Base-by-base conservation (phyloP, 2,888 invertebrate species). In the Dryadula phaetusa region DNA sequence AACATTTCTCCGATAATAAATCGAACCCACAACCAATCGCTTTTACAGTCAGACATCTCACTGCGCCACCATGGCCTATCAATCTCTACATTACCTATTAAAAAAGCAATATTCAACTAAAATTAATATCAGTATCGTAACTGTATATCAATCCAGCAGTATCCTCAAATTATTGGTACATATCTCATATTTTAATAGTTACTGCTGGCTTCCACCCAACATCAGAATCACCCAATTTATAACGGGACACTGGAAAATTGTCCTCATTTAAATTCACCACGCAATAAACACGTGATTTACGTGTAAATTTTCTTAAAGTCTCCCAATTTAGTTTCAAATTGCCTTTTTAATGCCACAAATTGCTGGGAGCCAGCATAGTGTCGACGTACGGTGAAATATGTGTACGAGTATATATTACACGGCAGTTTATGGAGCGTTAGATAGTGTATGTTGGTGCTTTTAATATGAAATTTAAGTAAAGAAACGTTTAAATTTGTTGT, bases 201-300 rank as follows among this genome's bases (percentile, higher is more conserved):
- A 56, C 71, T 47, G 71, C 76, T 82, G 82, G 83, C 79, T 52
- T 54, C 16, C 49, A 67, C 75, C 82, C 83, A 83, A 82, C 76
- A 75, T 67, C 73, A 68, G 56, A 72, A 81, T 77, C 72, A 74
- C 76, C 77, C 80, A 81, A 84, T 84, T 84, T 81, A 83, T 76
- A 78, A 79, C 76, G 63, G 77, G 81, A 79, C 75, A 79, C 77
- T 75, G 76, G 75, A 77, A 80, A 82, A 82, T 81, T 79, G 74
- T 74, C 76, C 74, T 74, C 73, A 76, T 79, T 77, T 77, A 74
- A 76, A 79, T 76, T 76, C 67, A 72, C 74, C 69, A 76, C 74
- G 76, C 74, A 75, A 75, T 78, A 74, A 75, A 76, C 68, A 74
- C 74, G 70, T 76, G 75, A 77, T 74, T 76, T 76, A 76, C 68